Evolutionary conservation across 2,888 invertebrate species (phyloP).

Genomic region (Hyposoter dolosus): DNA sequence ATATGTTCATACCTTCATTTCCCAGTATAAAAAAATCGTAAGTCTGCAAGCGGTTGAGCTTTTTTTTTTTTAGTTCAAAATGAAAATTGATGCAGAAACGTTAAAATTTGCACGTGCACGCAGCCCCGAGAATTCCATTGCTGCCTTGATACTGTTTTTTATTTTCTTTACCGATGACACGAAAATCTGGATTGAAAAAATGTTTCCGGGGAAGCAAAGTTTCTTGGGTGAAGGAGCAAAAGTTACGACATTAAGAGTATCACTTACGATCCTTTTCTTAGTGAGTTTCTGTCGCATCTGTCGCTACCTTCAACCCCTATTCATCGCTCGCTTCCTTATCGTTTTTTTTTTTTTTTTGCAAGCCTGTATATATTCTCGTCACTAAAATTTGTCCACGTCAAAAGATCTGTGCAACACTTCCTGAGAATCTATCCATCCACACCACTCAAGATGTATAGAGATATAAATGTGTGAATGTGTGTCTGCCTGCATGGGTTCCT

Average conservation of each 20-base stretch:
- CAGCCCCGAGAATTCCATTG: neutral
- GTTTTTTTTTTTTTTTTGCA: neutral
- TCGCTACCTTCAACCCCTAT: slow-evolving; percentile 3
- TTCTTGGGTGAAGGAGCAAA: neutral
- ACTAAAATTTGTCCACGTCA: slow-evolving; percentile 55
- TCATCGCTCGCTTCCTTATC: slow-evolving; percentile 4
- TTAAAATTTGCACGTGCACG: neutral
- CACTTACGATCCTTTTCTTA: slow-evolving; percentile 1
- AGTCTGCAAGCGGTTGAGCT: neutral
- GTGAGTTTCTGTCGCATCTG: slow-evolving; percentile 8
- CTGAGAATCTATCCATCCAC: slow-evolving; percentile 29
- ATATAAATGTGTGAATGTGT: neutral
- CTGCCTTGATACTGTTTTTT: neutral
- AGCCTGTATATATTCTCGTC: slow-evolving; percentile 8
- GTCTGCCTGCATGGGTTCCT: slow-evolving; percentile 60
- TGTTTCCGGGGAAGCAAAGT: neutral
- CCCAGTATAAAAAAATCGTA: neutral
- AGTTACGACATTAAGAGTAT: slow-evolving; percentile 17
- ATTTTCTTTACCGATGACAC: neutral
- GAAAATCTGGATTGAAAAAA: neutral
- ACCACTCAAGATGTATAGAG: slow-evolving; percentile 6
- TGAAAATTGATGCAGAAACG: neutral
- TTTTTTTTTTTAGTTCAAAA: neutral
- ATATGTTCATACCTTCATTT: neutral
- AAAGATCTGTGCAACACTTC: slow-evolving; percentile 42